Base-by-base conservation (phyloP, 2,113 vertebrate genomes). In the Chaetorhynchus papuensis region DNA sequence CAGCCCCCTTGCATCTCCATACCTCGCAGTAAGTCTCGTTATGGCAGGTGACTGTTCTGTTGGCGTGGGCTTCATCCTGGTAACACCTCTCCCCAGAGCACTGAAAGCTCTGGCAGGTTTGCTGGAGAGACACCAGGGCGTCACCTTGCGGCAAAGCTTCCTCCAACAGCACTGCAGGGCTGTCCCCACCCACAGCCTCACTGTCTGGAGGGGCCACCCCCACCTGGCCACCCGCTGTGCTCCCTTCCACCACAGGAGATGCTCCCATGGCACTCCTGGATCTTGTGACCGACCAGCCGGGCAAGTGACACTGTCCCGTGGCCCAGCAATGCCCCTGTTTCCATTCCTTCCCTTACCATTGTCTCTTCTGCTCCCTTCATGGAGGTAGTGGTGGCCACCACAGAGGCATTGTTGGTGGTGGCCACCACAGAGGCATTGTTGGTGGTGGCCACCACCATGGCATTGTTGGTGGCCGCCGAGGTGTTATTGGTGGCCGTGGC, bases 71-170 rank as follows among this genome's bases (percentile, higher is more conserved):
- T 54, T 18, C 83, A 2, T 94, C 59, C 93, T 96, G 70, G 80
- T 92, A 97, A 15, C 94, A 96, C 26, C 66, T 70, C 57, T 97
- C 90, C 31, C 92, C 30, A 0, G 64, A 94, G 81, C 96, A 94
- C 75, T 79, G 95, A 5, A 95, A 97, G 71, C 91, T 91, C 54
- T 93, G 95, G 88, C 94, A 86, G 42, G n/a, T 86, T 49, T 90
- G 83, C 96, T 97, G 90, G 3, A 16, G 61, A 15, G 37, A 35
- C 28, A 47, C 3, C 13, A 5, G 27, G 39, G 22, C 4, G 33
- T 68, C 68, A 70, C n/a, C 3, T 0, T 4, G 15, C 50, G 47
- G 54, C 7, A 4, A 37, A 66, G 49, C 23, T 60, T 49, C 79
- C 69, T 50, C 0, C 0, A 26, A 14, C 3, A 1, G 11, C 45